Percentiles rank a stretch among this genome's conserved stretches.
Evolutionary conservation across 2,113 vertebrate species (phyloP).

Genomic region (Chaetodon trifascialis): DNA sequence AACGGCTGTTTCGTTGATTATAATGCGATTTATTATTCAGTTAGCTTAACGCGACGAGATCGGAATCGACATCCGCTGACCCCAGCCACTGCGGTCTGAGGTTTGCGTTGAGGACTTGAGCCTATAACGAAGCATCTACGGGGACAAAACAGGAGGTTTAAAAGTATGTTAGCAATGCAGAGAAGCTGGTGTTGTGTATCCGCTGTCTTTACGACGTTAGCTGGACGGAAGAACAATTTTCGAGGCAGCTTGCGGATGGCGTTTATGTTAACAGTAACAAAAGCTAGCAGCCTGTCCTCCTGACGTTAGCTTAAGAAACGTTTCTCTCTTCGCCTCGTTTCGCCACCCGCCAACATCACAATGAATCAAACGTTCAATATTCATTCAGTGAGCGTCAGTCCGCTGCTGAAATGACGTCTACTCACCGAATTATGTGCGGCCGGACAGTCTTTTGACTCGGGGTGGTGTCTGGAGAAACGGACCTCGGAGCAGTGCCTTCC

Average conservation of each 20-base stretch:
- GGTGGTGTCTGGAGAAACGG: constrained; percentile 58
- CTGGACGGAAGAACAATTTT: background rate
- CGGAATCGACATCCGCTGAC: constrained; percentile 41
- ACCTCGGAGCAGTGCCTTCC: constrained; percentile 58
- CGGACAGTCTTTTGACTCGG: constrained; percentile 56
- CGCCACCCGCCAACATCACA: background rate
- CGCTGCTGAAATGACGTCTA: background rate
- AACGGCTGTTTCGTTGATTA: background rate
- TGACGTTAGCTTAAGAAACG: constrained; percentile 64
- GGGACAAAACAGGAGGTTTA: background rate
- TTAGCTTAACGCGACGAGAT: constrained; percentile 10
- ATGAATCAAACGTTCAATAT: background rate
- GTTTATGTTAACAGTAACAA: constrained; percentile 60
- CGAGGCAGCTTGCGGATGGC: constrained; percentile 6
- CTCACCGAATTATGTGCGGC: constrained; percentile 66
- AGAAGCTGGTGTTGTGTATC: background rate
- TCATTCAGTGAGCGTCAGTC: fast-evolving
- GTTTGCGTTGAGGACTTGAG: constrained; percentile 23
- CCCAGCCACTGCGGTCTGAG: constrained; percentile 29
- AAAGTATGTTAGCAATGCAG: background rate
- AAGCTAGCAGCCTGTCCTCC: constrained; percentile 68
- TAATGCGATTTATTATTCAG: background rate
- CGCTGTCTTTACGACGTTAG: background rate
- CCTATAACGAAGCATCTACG: constrained; percentile 22
- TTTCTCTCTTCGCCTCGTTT: constrained; percentile 24